phyloP scores from a whole-genome alignment of 2,113 vertebrate species.

The Recurvirostra avosetta region DNA sequence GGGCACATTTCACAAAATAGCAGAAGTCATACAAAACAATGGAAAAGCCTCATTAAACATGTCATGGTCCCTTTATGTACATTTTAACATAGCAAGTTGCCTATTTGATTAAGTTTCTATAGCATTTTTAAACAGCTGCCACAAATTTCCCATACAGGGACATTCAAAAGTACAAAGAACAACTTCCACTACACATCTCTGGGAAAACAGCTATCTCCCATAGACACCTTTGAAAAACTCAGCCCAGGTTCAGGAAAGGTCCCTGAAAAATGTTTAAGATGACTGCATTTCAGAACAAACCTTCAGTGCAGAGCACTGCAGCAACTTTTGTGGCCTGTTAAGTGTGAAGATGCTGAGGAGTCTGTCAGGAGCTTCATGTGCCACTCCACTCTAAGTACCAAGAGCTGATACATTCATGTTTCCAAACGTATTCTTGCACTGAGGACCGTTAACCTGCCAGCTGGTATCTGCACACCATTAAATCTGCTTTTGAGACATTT shows the following conservation, averaged over 20 bases:
- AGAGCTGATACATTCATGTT: neutral
- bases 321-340: neutral
- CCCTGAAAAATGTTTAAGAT: neutral
- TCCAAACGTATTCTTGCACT: neutral
- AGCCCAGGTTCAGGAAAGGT: neutral
- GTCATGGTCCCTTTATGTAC: neutral
- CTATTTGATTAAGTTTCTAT: conserved; percentile 7
- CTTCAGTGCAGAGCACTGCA: neutral
- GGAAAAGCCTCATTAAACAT: conserved; percentile 10
- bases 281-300: neutral
- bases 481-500: neutral
- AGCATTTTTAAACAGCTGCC: neutral
- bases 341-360: neutral
- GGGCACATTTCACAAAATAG: conserved; percentile 5
- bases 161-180: neutral
- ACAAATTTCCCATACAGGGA: neutral
- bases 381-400: neutral
- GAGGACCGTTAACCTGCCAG: neutral
- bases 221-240: neutral
- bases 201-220: neutral
- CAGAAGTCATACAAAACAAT: conserved; percentile 14
- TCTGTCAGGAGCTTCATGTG: neutral
- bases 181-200: neutral
- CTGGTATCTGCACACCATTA: neutral
- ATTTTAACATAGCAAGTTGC: neutral